These are phyloP conservation scores for Crenichthys baileyi DNA, from an alignment of 2,797 vertebrate species.

Conservation along the genomic window DNA sequence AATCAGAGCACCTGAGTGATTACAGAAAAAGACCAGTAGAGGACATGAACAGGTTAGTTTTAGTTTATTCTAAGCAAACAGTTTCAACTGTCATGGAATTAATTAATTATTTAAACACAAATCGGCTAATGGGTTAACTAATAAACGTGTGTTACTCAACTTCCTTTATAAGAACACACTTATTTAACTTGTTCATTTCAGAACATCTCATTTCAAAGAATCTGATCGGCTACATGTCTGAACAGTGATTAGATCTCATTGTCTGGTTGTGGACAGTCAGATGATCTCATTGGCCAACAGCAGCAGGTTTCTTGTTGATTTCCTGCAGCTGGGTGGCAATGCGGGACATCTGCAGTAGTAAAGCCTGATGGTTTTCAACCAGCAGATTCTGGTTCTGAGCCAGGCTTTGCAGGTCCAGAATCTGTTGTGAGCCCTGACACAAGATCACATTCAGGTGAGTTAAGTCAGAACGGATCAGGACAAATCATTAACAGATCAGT, in stretches of 20 bases:
- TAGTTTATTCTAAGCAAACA: neutral
- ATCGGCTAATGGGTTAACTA: neutral
- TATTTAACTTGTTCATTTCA: neutral
- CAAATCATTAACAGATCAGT: neutral
- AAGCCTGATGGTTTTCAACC: constrained; percentile 80
- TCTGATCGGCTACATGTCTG: neutral
- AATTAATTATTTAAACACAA: neutral
- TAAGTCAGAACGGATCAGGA: neutral
- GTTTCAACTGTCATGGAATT: neutral
- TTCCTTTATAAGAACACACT: neutral
- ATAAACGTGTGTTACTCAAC: neutral
- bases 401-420: constrained; percentile 67
- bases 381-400: constrained; percentile 77
- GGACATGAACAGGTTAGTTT: neutral
- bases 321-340: constrained; percentile 65
- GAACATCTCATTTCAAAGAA: neutral
- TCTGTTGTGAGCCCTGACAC: constrained; percentile 62
- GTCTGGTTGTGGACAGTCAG: neutral
- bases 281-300: constrained; percentile 21
- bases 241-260: constrained; percentile 1
- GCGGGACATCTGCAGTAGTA: constrained; percentile 78
- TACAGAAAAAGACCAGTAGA: neutral
- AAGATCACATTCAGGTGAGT: constrained; percentile 1
- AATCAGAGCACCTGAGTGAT: neutral
- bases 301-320: constrained; percentile 25